Base-by-base conservation (phyloP, 2,797 vertebrate species). In the Anguilla anguilla region DNA sequence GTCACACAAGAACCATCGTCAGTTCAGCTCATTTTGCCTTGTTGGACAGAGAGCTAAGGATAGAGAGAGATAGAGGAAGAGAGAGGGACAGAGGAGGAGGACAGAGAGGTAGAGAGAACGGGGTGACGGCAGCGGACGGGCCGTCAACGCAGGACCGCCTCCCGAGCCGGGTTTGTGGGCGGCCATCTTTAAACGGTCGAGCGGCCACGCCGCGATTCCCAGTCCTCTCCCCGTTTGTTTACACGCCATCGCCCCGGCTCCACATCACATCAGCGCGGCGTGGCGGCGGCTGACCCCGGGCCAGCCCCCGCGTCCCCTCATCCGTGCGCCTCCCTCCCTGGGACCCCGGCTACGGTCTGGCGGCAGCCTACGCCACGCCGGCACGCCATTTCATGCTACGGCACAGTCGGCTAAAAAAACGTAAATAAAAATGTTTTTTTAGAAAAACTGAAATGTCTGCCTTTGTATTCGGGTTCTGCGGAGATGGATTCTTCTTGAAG, bases 161-260 rank as follows among this genome's bases (percentile, higher is more conserved):
- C 92, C 92, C 95, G 3, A 96, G 97, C 92, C 90, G 97, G 96
- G 97, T 97, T 98, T 96, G 96, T 91, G 94, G 97, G 97, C 96
- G 95, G 96, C 97, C 97, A 95, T 97, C 97, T 97, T 97, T 97
- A 96, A 97, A 97, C 96, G 96, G 97, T 97, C 96, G 95, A 98
- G 96, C 96, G 93, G 96, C 96, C 96, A 96, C 93, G 96, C 96
- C 96, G 93, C 95, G 96, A 97, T 96, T 96, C 95, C 95, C 97
- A 96, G 97, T 97, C 97, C 96, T 93, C 96, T 95, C 93, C 94
- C 93, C 94, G 95, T 97, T 98, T 97, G 96, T 98, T 99, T 98
- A 98, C 98, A 98, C 97, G 90, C 97, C 98, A 97, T 98, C 97
- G 91, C 97, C 97, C 97, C 96, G 95, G 95, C 94, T 97, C 95